These are phyloP conservation scores for Drosophila rellima DNA, from an alignment of 2,888 invertebrate genomes.

Conservation along the genomic window DNA sequence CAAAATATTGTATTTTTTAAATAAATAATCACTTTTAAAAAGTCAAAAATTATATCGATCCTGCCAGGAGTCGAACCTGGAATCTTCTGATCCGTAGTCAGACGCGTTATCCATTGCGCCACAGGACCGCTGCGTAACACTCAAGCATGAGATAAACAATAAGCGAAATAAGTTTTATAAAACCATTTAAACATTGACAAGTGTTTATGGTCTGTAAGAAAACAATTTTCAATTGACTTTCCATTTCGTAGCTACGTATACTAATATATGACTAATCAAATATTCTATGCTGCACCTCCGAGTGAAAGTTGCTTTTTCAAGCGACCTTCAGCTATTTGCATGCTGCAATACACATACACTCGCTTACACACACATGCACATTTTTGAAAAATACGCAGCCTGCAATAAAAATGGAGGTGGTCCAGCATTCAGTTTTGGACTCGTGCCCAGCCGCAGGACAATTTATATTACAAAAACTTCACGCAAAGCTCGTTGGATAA, in stretches of 20 bases:
- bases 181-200: background rate
- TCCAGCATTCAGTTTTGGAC: constrained; percentile 42
- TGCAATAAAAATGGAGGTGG: constrained; percentile 28
- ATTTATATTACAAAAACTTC: constrained; percentile 73
- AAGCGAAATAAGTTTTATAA: background rate
- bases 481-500: constrained; percentile 61
- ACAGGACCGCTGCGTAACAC: constrained; percentile 71
- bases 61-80: constrained; percentile 85
- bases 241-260: background rate
- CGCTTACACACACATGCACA: constrained; percentile 13
- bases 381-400: constrained; percentile 44
- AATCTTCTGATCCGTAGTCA: constrained; percentile 86
- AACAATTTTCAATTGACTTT: constrained; percentile 3
- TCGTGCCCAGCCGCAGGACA: constrained; percentile 75
- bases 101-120: constrained; percentile 85
- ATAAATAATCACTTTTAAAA: background rate
- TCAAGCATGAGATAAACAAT: background rate
- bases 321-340: constrained; percentile 47
- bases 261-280: constrained; percentile 13
- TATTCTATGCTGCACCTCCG: background rate
- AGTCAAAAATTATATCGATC: constrained; percentile 67
- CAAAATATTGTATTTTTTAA: background rate
- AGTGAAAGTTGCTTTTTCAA: constrained; percentile 36
- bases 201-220: background rate
- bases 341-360: constrained; percentile 13